Base-by-base conservation (phyloP, 2,797 vertebrate genomes). In the Perodicticus potto region DNA sequence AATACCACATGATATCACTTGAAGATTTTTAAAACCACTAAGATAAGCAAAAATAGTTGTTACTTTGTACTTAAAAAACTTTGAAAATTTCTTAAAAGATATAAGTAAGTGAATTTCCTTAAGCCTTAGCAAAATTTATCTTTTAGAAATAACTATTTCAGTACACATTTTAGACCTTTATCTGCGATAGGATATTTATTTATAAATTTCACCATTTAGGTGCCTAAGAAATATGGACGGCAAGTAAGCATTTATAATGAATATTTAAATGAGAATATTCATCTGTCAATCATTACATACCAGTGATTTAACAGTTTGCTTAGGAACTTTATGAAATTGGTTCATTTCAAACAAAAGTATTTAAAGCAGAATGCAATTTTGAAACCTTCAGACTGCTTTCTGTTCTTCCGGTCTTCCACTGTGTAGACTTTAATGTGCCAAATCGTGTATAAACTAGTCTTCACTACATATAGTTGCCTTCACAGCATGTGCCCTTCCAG, bases 181-280 rank as follows among this genome's bases (percentile, higher is more conserved):
- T 89, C 69, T 91, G 55, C 93, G 20, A 23, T 69, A 84, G 43
- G 29, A 96, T 73, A 87, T 82, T 73, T 94, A 84, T 69, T 90
- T 96, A 25, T 80, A 82, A 65, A 93, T 95, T 83, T 22, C 34
- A 67, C 32, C 70, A 23, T 83, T 93, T 55, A 72, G 32, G 91
- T n/a, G 2, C 49, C 72, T 84, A 86, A 81, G 37, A 96, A 82
- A 82, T 90, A 74, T 22, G 80, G 29, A 88, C 74, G 29, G 91
- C 93, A 96, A 80, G 3, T 89, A 61, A 40, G 5, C 29, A 73
- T 65, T 82, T 85, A 40, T 81, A 93, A 40, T 89, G 32, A 89
- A 2, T 89, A 76, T 93, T 95, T 89, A 93, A 95, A 57, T 92
- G 22, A 88, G 37, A 25, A 65, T 92, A n/a, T 82, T 86, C 29